These are phyloP conservation scores for Sarcophaga caerulescens DNA, from an alignment of 2,888 invertebrate genomes.

Conservation along the genomic window DNA sequence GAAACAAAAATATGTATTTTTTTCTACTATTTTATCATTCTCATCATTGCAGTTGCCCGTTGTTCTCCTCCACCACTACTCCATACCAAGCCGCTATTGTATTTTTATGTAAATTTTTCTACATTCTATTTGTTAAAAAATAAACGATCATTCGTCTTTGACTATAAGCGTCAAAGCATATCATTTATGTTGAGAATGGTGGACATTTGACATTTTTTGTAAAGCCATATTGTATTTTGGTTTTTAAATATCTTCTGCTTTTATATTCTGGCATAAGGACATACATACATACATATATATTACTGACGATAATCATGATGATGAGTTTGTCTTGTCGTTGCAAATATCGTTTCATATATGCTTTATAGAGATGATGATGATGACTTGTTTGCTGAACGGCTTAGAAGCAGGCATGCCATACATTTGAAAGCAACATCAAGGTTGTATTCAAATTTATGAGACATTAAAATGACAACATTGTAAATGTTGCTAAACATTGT, in stretches of 20 bases:
- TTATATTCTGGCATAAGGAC: conserved; percentile 17
- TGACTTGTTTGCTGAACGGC: conserved; percentile 23
- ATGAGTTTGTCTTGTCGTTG: neutral
- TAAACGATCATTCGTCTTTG: conserved; percentile 59
- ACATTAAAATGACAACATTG: conserved; percentile 62
- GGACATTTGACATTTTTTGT: conserved; percentile 68
- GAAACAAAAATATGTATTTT: neutral
- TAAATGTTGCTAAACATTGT: conserved; percentile 50
- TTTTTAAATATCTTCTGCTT: conserved; percentile 9
- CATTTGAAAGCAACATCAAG: conserved; percentile 53
- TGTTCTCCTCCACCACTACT: conserved; percentile 25
- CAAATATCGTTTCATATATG: conserved; percentile 26
- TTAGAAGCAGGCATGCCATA: conserved; percentile 15
- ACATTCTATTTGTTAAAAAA: neutral
- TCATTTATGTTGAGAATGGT: conserved; percentile 64
- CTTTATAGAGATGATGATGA: conserved; percentile 28
- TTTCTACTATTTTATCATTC: conserved; percentile 53
- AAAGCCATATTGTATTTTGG: conserved; percentile 30
- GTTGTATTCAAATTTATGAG: conserved; percentile 67
- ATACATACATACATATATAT: neutral
- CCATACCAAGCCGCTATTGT: conserved; percentile 44
- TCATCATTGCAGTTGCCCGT: conserved; percentile 49
- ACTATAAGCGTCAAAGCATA: conserved; percentile 68
- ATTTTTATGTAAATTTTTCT: conserved; percentile 63
- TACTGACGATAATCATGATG: conserved; percentile 3